Base-by-base conservation (phyloP, 2,888 invertebrate genomes). In the Phlogophora meticulosa region DNA sequence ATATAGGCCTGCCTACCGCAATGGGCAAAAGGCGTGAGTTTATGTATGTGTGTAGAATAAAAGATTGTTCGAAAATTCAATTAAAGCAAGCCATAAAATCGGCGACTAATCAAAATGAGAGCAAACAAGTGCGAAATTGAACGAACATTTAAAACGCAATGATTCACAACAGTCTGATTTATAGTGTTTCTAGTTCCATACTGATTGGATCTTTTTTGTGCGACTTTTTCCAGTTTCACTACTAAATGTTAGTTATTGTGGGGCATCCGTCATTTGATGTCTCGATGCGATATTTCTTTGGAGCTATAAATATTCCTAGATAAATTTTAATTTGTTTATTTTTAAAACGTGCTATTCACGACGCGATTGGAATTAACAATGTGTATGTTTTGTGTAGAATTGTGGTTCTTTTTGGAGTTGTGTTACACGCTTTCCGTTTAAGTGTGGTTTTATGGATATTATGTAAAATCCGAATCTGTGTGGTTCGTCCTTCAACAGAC, bases 181-280 rank as follows among this genome's bases (percentile, higher is more conserved):
- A 78, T 71, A 49, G 64, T 62, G 45, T 49, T 62, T 20, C 70
- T 76, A 34, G 34, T 52, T 76, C 34, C 61, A 57, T 48, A 69
- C 59, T 38, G 24, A 66, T 59, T 69, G 57, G 45, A 71, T 73
- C 38, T 20, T 72, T 78, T 70, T 61, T 46, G 5, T 51, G 42
- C 43, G 42, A 52, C n/a, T 64, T 68, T 80, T 75, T 61, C 40
- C 4, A 43, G n/a, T 64, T 45, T 46, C 45, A n/a, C 40, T 49
- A 62, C 20, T 56, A 69, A 70, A 72, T 49, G 68, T 72, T 72
- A 61, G 71, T 64, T 78, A 83, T 83, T 81, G 59, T 57, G 17
- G 36, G 10, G 45, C 61, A 73, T 81, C 61, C 51, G 51, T 83
- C 84, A 81, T 78, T 66, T 52, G 20, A 49, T 42, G 32, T 32